phyloP scores from a whole-genome alignment of 2,888 invertebrate species.

The Drosophila tanythrix region DNA sequence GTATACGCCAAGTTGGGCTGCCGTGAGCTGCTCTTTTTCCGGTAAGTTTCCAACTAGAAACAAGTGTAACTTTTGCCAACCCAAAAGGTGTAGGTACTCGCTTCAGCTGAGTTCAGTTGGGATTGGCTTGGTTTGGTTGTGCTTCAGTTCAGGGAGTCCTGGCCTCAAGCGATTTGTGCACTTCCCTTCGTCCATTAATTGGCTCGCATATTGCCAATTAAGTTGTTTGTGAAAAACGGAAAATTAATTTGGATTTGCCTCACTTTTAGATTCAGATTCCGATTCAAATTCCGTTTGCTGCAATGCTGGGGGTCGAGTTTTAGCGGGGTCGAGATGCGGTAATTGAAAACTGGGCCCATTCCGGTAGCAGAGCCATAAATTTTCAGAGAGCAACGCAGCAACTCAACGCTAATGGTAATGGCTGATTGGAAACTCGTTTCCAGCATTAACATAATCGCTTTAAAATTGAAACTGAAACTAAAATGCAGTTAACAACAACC shows the following conservation, averaged over 20 bases:
- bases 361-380: slow-evolving; percentile 65
- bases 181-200: slow-evolving; percentile 64
- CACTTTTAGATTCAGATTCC: slow-evolving; percentile 41
- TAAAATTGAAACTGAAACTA: slow-evolving; percentile 77
- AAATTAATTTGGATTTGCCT: slow-evolving; percentile 73
- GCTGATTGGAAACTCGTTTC: slow-evolving; percentile 77
- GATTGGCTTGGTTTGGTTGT: neutral
- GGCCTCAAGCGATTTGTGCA: slow-evolving; percentile 47
- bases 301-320: slow-evolving; percentile 29
- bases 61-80: slow-evolving; percentile 62
- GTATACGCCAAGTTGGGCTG: slow-evolving; percentile 48
- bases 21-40: slow-evolving; percentile 28
- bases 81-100: neutral
- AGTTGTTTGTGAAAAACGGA: slow-evolving; percentile 70
- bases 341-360: slow-evolving; percentile 69
- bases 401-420: slow-evolving; percentile 65
- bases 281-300: slow-evolving; percentile 22
- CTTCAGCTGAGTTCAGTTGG: neutral
- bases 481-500: slow-evolving; percentile 69
- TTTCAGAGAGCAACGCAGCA: slow-evolving; percentile 54
- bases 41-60: slow-evolving; percentile 28
- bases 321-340: slow-evolving; percentile 63
- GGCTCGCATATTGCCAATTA: slow-evolving; percentile 76
- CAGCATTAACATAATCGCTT: slow-evolving; percentile 78
- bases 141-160: slow-evolving; percentile 21